phyloP scores from a whole-genome alignment of 2,113 vertebrate genomes.

The Otus sunia region DNA sequence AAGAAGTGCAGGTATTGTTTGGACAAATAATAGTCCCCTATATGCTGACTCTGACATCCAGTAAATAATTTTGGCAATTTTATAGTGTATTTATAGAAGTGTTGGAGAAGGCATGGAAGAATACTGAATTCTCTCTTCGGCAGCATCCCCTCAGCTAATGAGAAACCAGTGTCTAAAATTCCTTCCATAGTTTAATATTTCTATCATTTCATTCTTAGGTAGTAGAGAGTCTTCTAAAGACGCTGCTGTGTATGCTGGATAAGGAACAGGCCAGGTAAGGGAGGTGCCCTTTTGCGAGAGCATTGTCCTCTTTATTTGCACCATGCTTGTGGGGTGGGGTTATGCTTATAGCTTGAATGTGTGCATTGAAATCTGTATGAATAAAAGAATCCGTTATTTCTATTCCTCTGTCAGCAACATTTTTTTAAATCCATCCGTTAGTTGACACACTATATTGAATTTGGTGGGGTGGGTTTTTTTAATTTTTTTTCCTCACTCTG shows the following conservation, averaged over 20 bases:
- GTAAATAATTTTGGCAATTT: background rate
- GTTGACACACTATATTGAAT: background rate
- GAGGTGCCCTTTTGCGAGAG: background rate
- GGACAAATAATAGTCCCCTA: background rate
- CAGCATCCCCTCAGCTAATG: background rate
- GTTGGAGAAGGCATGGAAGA: background rate
- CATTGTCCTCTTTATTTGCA: background rate
- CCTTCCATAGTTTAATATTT: background rate
- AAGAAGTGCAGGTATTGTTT: background rate
- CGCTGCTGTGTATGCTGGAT: background rate
- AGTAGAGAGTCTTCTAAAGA: background rate
- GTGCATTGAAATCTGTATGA: background rate
- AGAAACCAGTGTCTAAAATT: background rate
- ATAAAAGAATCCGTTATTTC: background rate
- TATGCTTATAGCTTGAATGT: background rate
- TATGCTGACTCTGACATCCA: background rate
- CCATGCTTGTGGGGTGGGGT: background rate
- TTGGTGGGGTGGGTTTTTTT: background rate
- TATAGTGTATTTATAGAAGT: background rate
- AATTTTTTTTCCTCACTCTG: fast-evolving
- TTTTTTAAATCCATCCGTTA: background rate
- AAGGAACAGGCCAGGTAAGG: constrained; percentile 36
- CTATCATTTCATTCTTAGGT: background rate
- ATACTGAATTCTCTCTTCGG: background rate
- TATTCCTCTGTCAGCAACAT: fast-evolving